Conservation (phyloP, 1,140 invertebrate species). For the Ooceraea biroi region DNA sequence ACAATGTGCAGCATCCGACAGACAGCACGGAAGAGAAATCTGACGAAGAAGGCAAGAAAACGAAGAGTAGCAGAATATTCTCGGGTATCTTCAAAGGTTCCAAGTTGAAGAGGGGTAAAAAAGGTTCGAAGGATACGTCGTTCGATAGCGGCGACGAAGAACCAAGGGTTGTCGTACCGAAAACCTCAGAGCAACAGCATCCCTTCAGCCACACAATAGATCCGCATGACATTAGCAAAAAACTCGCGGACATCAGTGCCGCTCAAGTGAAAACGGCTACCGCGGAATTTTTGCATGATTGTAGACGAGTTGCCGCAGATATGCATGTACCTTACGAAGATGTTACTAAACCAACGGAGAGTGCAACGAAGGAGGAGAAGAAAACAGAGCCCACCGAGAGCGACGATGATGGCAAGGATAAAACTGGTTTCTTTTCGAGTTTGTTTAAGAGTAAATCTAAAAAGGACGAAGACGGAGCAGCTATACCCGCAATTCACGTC, state of each 20-base stretch:
- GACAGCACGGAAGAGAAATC: slow-evolving; percentile 75
- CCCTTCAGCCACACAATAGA: slow-evolving; percentile 6
- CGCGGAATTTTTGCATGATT: slow-evolving; percentile 72
- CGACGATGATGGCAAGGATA: slow-evolving; percentile 53
- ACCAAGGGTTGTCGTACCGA: slow-evolving; percentile 39
- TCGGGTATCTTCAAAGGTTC: slow-evolving; percentile 83
- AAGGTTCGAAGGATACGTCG: slow-evolving; percentile 80
- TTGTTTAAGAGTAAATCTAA: slow-evolving; percentile 41
- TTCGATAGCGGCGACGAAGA: slow-evolving; percentile 81
- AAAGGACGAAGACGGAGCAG: slow-evolving; percentile 36
- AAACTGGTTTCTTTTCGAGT: slow-evolving; percentile 36
- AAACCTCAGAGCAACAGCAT: not conserved
- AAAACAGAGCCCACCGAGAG: not conserved
- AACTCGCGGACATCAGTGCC: slow-evolving; percentile 4
- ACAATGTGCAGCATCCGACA: slow-evolving; percentile 70
- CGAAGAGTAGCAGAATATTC: slow-evolving; percentile 80
- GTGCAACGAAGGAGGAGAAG: not conserved
- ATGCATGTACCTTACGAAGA: slow-evolving; percentile 35
- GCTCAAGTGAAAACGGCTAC: slow-evolving; percentile 63
- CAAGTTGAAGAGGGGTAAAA: slow-evolving; percentile 81
- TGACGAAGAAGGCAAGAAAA: slow-evolving; percentile 80
- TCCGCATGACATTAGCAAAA: not conserved
- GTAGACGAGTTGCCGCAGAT: slow-evolving; percentile 60
- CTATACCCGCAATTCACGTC: slow-evolving; percentile 27
- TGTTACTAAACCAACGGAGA: not conserved